Percentiles rank a stretch among this genome's conserved stretches.
Conservation (phyloP, 2,113 vertebrate genomes). For the Eptesicus fuscus region DNA sequence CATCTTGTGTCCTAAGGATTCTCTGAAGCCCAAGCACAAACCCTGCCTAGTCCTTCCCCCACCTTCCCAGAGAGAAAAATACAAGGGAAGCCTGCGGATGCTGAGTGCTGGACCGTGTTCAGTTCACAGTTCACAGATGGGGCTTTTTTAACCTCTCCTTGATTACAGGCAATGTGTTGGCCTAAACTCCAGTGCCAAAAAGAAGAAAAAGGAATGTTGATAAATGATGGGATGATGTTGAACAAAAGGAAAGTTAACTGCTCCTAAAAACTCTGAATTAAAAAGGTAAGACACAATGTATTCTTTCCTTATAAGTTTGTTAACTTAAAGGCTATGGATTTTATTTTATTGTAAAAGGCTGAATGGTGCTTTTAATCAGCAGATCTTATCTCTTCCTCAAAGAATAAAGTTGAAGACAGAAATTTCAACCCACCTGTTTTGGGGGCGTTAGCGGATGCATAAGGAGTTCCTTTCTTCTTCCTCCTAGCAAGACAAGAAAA, state of each 20-base stretch:
- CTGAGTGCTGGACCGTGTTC: not conserved
- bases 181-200: not conserved
- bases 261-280: not conserved
- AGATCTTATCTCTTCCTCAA: not conserved
- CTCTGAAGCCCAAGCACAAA: not conserved
- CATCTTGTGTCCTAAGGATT: not conserved
- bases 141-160: not conserved
- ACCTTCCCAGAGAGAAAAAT: not conserved
- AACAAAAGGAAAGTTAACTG: not conserved
- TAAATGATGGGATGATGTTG: not conserved
- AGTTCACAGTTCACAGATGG: not conserved
- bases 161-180: not conserved
- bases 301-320: not conserved
- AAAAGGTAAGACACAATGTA: not conserved
- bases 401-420: not conserved
- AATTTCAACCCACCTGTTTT: slow-evolving; percentile 84
- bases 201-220: not conserved
- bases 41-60: not conserved
- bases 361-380: not conserved
- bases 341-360: not conserved
- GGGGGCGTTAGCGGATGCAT: slow-evolving; percentile 80
- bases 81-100: not conserved
- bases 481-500: slow-evolving; percentile 78
- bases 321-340: not conserved
- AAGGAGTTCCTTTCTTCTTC: slow-evolving; percentile 84